Evolutionary conservation across 1,140 invertebrate species (phyloP).

Genomic region (Cephus cinctus): DNA sequence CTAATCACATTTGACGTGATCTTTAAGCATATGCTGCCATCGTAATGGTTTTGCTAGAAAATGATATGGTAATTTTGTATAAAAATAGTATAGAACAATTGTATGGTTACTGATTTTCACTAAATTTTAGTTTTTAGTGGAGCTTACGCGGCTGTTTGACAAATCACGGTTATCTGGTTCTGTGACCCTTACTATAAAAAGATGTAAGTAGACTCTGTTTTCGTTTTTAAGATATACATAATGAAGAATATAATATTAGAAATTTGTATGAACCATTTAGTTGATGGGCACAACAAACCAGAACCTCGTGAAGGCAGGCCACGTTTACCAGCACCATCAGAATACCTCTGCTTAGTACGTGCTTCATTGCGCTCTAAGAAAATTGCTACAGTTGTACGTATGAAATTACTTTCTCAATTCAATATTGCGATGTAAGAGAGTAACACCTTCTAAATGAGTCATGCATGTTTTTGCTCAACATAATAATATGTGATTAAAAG

Average conservation of each 20-base stretch:
- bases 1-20: slow-evolving; percentile 16
- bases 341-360: slow-evolving; percentile 74
- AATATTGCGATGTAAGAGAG: no score
- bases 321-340: slow-evolving; percentile 59
- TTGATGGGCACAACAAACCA: slow-evolving; percentile 74
- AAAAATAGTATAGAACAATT: slow-evolving; percentile 12
- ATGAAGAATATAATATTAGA: no score
- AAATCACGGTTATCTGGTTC: slow-evolving; percentile 63
- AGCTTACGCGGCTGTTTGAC: slow-evolving; percentile 68
- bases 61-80: slow-evolving; percentile 61
- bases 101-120: background rate
- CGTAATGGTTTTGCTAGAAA: slow-evolving; percentile 67
- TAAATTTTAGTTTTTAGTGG: slow-evolving; percentile 61
- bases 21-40: slow-evolving; percentile 40
- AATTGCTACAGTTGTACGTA: slow-evolving; percentile 73
- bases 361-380: slow-evolving; percentile 72
- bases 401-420: slow-evolving; percentile 16
- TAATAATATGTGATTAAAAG: no score
- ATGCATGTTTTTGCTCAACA: no score
- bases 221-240: slow-evolving; percentile 12
- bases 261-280: no score
- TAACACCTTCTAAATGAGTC: no score
- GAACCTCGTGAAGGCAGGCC: slow-evolving; percentile 62
- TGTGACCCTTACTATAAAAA: slow-evolving; percentile 68
- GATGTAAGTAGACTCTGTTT: slow-evolving; percentile 59